Evolutionary conservation across 2,797 vertebrate species (phyloP).

Genomic region (Sebastes jordani): DNA sequence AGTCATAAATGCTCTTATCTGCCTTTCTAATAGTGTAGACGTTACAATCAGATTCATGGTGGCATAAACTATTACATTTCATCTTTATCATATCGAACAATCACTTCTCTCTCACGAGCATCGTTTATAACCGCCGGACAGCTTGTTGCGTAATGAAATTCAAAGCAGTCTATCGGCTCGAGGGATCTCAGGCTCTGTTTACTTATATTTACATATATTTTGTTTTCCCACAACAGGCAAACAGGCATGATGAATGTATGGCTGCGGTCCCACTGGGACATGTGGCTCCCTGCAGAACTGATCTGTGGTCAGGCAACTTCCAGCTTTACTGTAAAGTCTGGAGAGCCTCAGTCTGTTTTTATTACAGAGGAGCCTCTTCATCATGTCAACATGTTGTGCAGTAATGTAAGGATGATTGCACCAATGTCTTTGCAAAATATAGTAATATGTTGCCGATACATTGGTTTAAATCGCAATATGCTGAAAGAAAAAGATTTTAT

Average conservation of each 20-base stretch:
- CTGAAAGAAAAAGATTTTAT: background rate
- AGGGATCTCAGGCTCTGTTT: slow-evolving; percentile 77
- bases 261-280: slow-evolving; percentile 40
- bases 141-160: slow-evolving; percentile 86
- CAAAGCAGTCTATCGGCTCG: slow-evolving; percentile 82
- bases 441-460: background rate
- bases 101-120: slow-evolving; percentile 87
- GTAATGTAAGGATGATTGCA: slow-evolving; percentile 1
- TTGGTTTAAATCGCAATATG: background rate
- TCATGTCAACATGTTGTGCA: slow-evolving; percentile 6
- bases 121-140: slow-evolving; percentile 89
- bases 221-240: slow-evolving; percentile 74
- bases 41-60: slow-evolving; percentile 93
- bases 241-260: slow-evolving; percentile 79
- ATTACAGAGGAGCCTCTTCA: slow-evolving; percentile 19
- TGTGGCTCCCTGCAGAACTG: slow-evolving; percentile 50
- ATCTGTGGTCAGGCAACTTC: slow-evolving; percentile 53
- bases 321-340: slow-evolving; percentile 32
- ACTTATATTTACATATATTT: slow-evolving; percentile 82
- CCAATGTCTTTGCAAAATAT: background rate
- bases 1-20: slow-evolving; percentile 80
- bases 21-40: slow-evolving; percentile 83
- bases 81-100: slow-evolving; percentile 84
- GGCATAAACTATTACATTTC: slow-evolving; percentile 93
- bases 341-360: slow-evolving; percentile 5